Base-by-base conservation (phyloP, 2,797 vertebrate genomes). In the Varecia variegata region DNA sequence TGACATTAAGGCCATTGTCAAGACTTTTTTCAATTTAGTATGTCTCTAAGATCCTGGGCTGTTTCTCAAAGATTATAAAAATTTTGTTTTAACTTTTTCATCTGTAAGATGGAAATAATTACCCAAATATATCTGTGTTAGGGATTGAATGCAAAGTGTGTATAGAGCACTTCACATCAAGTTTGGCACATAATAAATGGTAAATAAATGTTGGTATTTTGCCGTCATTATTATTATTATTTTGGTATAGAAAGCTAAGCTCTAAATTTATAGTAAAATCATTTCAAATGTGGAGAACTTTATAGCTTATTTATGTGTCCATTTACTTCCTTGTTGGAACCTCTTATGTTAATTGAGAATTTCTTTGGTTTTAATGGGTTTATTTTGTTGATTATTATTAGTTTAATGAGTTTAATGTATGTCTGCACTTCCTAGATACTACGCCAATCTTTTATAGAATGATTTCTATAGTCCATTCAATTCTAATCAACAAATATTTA, bases 401-500 rank as follows among this genome's bases (percentile, higher is more conserved):
- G 50, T 79, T 95, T 56, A 65, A 4, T 45, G 23, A 60, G 62
- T 82, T 95, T 62, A 70, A 4, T 45, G 23, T 87, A 40, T 47
- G 35, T 80, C 40, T 84, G 20, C 9, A 79, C 71, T 91, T 85
- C 32, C 27, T 54, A 25, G 47, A 62, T 1, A 70, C 3, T 58
- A 76, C 14, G 47, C 96, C 14, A 71, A 79, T 83, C 21, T 60
- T 95, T 70, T 67, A 74, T 10, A 80, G 70, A 88, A 52, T 86
- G 21, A 52, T 54, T 81, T 91, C 30, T 86, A 45, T 79, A 56
- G 45, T 83, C 13, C 35, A 60, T 47, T 77, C 52, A 45, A 65
- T 76, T 92, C 65, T 71, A 95, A 88, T 68, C 62, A 95, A 88
- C 23, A 90, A 35, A 70, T 93, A 60, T 84, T 80, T 93, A 86